phyloP scores from a whole-genome alignment of 2,797 vertebrate species.

The Knipowitschia caucasica region DNA sequence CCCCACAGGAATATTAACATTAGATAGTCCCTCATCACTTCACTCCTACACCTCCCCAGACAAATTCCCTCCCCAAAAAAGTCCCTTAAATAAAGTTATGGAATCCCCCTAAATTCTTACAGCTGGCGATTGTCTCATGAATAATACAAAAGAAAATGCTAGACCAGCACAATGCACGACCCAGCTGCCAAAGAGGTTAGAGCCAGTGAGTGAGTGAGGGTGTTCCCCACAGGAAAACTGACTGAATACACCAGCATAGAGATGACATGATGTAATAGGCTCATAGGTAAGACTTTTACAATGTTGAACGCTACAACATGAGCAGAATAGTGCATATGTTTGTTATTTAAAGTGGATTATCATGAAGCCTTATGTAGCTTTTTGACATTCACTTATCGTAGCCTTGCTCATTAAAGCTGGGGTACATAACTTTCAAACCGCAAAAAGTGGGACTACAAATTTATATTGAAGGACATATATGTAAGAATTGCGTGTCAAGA shows the following conservation, averaged over 20 bases:
- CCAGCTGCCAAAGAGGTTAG: slow-evolving; percentile 12
- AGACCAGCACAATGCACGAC: slow-evolving; percentile 32
- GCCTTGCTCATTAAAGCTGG: too few relatives aligned
- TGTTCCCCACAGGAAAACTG: slow-evolving; percentile 34
- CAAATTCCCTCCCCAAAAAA: slow-evolving; percentile 48
- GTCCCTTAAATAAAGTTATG: slow-evolving; percentile 40
- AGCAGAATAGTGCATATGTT: not conserved
- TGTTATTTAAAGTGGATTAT: too few relatives aligned
- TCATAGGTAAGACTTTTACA: slow-evolving; percentile 6
- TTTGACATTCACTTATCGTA: too few relatives aligned
- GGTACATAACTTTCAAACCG: too few relatives aligned
- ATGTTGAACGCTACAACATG: not conserved
- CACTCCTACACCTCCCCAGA: slow-evolving; percentile 40
- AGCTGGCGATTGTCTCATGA: slow-evolving; percentile 56
- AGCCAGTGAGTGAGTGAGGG: slow-evolving; percentile 25
- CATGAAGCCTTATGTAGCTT: too few relatives aligned
- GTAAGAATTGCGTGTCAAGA: too few relatives aligned
- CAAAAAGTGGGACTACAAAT: too few relatives aligned
- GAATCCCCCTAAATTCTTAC: slow-evolving; percentile 67
- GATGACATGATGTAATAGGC: slow-evolving; percentile 15
- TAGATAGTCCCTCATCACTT: slow-evolving; percentile 13
- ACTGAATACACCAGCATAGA: slow-evolving; percentile 8
- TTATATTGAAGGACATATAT: too few relatives aligned
- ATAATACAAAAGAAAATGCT: slow-evolving; percentile 45
- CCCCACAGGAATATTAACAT: slow-evolving; percentile 9